Evolutionary conservation across 2,888 invertebrate genomes (phyloP).

Genomic region (Eupithecia subumbrata): DNA sequence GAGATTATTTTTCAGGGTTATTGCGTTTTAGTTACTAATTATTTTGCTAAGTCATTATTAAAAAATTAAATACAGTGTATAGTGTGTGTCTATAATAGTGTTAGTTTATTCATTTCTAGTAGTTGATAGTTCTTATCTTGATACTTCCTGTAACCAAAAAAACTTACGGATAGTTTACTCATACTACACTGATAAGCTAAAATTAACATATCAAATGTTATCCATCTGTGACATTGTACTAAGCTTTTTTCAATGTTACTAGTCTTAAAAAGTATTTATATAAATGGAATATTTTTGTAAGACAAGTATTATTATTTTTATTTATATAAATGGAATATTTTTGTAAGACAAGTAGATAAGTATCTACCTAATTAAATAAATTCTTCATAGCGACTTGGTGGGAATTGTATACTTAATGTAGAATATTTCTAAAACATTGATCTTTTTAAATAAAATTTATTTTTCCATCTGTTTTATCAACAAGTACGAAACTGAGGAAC

Average conservation of each 20-base stretch:
- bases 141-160: background rate
- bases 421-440: background rate
- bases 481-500: too few relatives aligned
- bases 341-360: background rate
- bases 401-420: background rate
- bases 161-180: background rate
- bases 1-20: background rate
- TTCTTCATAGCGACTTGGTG: background rate
- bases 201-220: background rate
- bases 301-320: too few relatives aligned
- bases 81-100: background rate
- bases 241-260: background rate
- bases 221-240: background rate
- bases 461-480: background rate
- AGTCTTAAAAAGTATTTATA: background rate
- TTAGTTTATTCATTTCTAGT: background rate
- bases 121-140: background rate
- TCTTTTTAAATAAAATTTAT: background rate
- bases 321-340: background rate
- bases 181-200: background rate
- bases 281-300: background rate
- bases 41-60: background rate
- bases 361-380: background rate
- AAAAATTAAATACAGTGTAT: too few relatives aligned
- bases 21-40: background rate